Conservation (phyloP, 2,888 invertebrate genomes). For the Teleiodes luculella region DNA sequence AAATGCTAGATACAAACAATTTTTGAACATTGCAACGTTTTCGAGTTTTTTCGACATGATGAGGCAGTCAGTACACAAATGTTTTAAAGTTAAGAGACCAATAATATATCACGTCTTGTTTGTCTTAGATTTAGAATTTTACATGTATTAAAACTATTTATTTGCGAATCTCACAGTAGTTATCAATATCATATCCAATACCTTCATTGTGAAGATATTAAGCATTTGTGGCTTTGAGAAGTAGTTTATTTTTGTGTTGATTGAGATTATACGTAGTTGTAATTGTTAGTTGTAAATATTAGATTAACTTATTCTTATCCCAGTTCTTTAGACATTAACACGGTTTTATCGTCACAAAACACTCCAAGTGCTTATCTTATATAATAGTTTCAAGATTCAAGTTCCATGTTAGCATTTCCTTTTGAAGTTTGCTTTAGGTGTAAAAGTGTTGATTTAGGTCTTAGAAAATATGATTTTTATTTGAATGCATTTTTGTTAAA, state of each 20-base stretch:
- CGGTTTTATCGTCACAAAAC: slow-evolving; percentile 22
- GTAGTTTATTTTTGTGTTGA: slow-evolving; percentile 55
- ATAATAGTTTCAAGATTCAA: background rate
- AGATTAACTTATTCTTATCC: slow-evolving; percentile 51
- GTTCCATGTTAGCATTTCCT: background rate
- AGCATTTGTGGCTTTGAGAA: slow-evolving; percentile 57
- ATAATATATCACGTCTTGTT: no score
- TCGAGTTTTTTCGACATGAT: no score
- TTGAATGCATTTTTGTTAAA: background rate
- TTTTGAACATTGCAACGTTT: no score
- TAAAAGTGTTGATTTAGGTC: background rate
- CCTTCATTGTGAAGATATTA: slow-evolving; percentile 3
- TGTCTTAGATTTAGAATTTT: background rate
- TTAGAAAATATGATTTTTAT: background rate
- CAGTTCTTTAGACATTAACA: slow-evolving; percentile 51
- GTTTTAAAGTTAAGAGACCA: no score
- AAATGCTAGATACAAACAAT: no score
- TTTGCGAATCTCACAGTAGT: slow-evolving; percentile 44
- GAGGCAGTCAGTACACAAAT: no score
- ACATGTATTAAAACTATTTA: slow-evolving; percentile 20
- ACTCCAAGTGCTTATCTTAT: slow-evolving; percentile 2
- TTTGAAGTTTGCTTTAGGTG: background rate
- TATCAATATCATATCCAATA: background rate
- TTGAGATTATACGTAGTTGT: slow-evolving; percentile 72
- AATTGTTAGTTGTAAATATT: slow-evolving; percentile 64